These are phyloP conservation scores for Clarias laeviceps DNA, from an alignment of 2,797 vertebrate genomes.

Conservation along the genomic window DNA sequence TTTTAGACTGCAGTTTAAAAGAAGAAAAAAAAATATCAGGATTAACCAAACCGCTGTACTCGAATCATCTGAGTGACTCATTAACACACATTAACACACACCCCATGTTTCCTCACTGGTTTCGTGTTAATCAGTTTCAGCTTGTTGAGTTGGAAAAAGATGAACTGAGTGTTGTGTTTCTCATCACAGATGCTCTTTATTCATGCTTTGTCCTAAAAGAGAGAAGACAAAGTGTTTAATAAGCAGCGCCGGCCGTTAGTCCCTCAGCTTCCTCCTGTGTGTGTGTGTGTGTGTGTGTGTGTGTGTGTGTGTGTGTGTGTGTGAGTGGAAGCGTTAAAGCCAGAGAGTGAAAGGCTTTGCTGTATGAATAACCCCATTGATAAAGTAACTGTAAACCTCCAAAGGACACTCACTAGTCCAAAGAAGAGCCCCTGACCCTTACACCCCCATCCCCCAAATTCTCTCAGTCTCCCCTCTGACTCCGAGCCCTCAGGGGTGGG, in stretches of 20 bases:
- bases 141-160: neutral
- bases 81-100: constrained; percentile 9
- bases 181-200: constrained; percentile 19
- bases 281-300: neutral
- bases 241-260: constrained; percentile 7
- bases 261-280: constrained; percentile 10
- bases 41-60: neutral
- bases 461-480: constrained; percentile 48
- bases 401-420: constrained; percentile 36
- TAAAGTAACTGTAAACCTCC: constrained; percentile 67
- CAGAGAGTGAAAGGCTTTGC: constrained; percentile 59
- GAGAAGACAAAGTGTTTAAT: constrained; percentile 5
- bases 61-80: neutral
- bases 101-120: constrained; percentile 1
- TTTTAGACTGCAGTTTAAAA: constrained; percentile 10
- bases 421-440: constrained; percentile 66
- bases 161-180: neutral
- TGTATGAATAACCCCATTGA: constrained; percentile 68
- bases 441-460: constrained; percentile 52
- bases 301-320: too few species aligned
- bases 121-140: constrained; percentile 2
- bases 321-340: neutral
- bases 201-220: neutral
- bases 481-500: constrained; percentile 65
- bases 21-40: neutral